phyloP scores from a whole-genome alignment of 2,888 invertebrate genomes.

The Chloroclystis v-ata region DNA sequence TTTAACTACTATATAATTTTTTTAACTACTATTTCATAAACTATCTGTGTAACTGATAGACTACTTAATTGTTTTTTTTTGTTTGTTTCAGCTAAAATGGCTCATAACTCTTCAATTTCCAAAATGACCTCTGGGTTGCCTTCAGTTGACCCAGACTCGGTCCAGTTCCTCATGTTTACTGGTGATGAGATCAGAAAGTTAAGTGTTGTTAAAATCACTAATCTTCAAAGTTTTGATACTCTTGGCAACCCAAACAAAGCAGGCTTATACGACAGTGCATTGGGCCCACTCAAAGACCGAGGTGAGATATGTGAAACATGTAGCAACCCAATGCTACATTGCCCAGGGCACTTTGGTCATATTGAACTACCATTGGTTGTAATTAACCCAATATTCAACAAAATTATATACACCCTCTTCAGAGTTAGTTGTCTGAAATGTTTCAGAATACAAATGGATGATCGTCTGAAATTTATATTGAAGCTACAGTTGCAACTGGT shows the following conservation, averaged over 20 bases:
- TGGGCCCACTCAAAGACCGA: conserved; percentile 83
- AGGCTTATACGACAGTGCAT: conserved; percentile 92
- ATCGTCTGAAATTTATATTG: conserved; percentile 75
- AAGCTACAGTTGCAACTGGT: conserved; percentile 84
- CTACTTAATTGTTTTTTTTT: not conserved
- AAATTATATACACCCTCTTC: conserved; percentile 82
- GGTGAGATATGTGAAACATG: conserved; percentile 90
- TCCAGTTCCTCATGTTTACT: conserved; percentile 84
- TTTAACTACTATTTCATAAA: no score
- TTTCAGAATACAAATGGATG: conserved; percentile 80
- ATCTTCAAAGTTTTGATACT: conserved; percentile 87
- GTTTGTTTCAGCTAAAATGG: conserved; percentile 44
- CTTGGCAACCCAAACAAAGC: conserved; percentile 89
- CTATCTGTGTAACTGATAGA: no score
- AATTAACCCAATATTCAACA: conserved; percentile 93
- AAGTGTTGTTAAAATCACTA: conserved; percentile 89
- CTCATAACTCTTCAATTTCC: conserved; percentile 46
- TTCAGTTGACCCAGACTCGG: conserved; percentile 62
- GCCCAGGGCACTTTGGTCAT: conserved; percentile 97
- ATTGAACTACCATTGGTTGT: conserved; percentile 93
- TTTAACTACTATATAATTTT: no score
- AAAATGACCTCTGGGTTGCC: conserved; percentile 49
- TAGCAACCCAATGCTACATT: conserved; percentile 79
- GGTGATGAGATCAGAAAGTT: conserved; percentile 86
- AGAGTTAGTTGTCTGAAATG: conserved; percentile 85